These are phyloP conservation scores for Cheumatopsyche charites DNA, from an alignment of 1,140 invertebrate species.

Conservation along the genomic window DNA sequence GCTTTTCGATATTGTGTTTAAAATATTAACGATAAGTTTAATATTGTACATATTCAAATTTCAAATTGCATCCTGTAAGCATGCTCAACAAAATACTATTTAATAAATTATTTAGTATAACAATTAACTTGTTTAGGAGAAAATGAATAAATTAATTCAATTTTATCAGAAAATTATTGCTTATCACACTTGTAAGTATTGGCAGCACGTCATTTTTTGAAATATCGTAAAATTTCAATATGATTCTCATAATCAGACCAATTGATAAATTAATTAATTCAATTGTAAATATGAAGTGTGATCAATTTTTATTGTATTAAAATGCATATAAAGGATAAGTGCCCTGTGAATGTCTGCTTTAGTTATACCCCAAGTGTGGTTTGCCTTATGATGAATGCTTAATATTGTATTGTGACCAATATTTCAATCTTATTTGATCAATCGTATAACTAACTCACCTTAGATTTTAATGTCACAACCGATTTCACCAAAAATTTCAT, in stretches of 20 bases:
- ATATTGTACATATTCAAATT: conserved; percentile 1
- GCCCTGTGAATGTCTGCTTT: conserved; percentile 26
- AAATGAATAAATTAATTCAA: too few relatives aligned
- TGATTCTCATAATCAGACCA: conserved; percentile 23
- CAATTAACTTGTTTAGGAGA: conserved; percentile 4
- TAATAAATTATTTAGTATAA: conserved; percentile 19
- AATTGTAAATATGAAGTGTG: conserved; percentile 21
- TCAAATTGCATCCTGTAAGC: conserved; percentile 16
- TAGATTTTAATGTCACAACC: conserved; percentile 18
- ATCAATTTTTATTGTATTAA: conserved; percentile 28
- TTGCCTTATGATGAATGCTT: conserved; percentile 37
- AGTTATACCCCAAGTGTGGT: conserved; percentile 26
- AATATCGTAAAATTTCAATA: conserved; percentile 16
- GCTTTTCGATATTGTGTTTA: too few relatives aligned
- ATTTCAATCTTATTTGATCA: conserved; percentile 29
- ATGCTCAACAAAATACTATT: conserved; percentile 18
- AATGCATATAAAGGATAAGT: conserved; percentile 27
- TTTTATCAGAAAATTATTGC: conserved; percentile 3
- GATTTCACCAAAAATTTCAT: conserved; percentile 1
- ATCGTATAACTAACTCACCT: conserved; percentile 12
- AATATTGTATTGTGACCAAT: conserved; percentile 36
- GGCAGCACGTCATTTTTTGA: conserved; percentile 18
- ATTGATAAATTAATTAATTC: conserved; percentile 16
- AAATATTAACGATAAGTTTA: too few relatives aligned
- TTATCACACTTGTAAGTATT: conserved; percentile 25